Base-by-base conservation (phyloP, 2,888 invertebrate genomes). In the Lepidonotus clava region DNA sequence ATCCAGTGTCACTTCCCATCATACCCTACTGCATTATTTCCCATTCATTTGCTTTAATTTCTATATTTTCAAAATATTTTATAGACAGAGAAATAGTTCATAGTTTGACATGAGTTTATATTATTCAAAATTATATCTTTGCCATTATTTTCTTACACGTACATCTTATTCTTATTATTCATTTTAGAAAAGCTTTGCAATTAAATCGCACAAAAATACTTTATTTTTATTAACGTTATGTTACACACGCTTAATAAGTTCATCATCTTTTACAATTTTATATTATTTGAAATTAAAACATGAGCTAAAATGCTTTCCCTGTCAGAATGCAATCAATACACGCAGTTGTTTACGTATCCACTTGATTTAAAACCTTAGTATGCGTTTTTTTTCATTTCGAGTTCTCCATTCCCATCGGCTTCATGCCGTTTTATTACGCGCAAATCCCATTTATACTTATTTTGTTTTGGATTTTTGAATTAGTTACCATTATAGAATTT, bases 381-480 rank as follows among this genome's bases (percentile, higher is more conserved):
- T 71, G 34, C 71, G 38, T 71, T 71, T 36, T 11, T n/a, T 71
- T 71, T 71, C 11, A 34, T 11, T 34, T 71, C 11, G 38, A 71
- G 11, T 38, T 36, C 38, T 71, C 38, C n/a, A n/a, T 80, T 41
- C 51, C 28, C 11, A 46, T 40, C 80, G 80, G 46, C 46, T 46
- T 18, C 46, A 41, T 46, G 80, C 80, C 41, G 51, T 46, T 71
- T 38, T 36, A 32, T 41, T 80, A n/a, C 24, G 80, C 34, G 80
- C 46, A 41, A 80, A 80, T 80, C 80, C 34, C 66, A 71, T 71
- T 36, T 32, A 24, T 61, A 24, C 38, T 40, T 80, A 32, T 8
- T 80, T 76, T 38, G 40, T 46, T 80, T 80, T 80, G 32, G 32
- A 80, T 41, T 46, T n/a, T 80, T 41, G 28, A 80, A 80, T 80